These are phyloP conservation scores for Misgurnus mizolepis DNA, from an alignment of 2,113 vertebrate species.

Conservation along the genomic window DNA sequence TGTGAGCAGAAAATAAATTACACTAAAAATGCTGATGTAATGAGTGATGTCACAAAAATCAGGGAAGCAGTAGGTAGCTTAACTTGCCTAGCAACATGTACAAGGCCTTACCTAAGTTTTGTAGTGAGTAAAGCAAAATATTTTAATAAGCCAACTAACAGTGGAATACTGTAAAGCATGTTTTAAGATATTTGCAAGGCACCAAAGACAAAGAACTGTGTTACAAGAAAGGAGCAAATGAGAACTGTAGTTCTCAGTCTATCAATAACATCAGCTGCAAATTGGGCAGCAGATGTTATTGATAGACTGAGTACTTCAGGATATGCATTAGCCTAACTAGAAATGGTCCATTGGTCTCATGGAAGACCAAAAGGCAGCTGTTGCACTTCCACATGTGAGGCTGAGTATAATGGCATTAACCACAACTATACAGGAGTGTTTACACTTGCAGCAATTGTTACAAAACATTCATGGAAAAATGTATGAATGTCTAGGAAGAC, in stretches of 20 bases:
- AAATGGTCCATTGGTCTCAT: constrained; percentile 6
- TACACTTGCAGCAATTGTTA: background rate
- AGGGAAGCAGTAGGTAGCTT: no score
- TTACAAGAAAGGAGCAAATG: background rate
- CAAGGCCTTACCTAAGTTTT: no score
- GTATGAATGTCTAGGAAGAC: background rate
- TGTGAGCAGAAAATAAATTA: no score
- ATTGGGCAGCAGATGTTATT: background rate
- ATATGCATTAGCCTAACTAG: background rate
- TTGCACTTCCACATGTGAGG: background rate
- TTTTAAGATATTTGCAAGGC: constrained; percentile 6
- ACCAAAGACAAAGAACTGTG: background rate
- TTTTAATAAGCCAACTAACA: constrained; percentile 4
- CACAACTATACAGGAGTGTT: background rate
- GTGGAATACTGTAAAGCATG: constrained; percentile 24
- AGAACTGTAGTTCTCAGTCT: no score
- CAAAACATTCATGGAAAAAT: background rate
- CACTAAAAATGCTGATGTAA: no score
- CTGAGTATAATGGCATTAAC: background rate
- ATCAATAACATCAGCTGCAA: background rate
- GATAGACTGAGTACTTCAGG: background rate
- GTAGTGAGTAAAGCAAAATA: background rate
- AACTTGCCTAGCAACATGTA: no score
- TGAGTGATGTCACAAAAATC: no score
- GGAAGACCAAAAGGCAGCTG: background rate